Evolutionary conservation across 2,113 vertebrate genomes (phyloP), one percentile per base, ranked within the genome.

Genomic region (Myxocyprinus asiaticus): DNA sequence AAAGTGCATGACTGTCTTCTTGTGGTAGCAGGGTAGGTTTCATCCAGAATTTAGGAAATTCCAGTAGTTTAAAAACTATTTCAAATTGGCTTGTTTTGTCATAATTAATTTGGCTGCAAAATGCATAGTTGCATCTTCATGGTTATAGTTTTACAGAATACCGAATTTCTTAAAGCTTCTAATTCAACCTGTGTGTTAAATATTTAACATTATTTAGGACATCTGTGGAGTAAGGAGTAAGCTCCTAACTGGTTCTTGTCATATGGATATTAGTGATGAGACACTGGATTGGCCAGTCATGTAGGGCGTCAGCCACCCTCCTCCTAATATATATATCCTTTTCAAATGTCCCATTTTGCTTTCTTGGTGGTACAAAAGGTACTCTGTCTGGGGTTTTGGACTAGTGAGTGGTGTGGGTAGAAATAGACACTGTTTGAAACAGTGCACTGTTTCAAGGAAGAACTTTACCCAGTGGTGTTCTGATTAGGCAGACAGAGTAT

Each of bases 351-450:
- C 85, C 89, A 89, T 89, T 89, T 87, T 86, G 85, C 82, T 87
- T 83, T 87, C 80, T 86, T 85, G 83, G 86, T 84, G 50, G 85
- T 72, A 92, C 92, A 94, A 94, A 93, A 92, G 91, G 82, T 85
- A 86, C 88, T 91, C 90, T 94, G 92, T 94, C 84, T 62, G 44
- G 87, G 22, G 90, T 47, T 82, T 88, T 92, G 92, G 89, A 91
- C 87, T 87, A 89, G 86, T 83, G 78, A 88, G 85, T 81, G 82
- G 86, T 85, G 87, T 86, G 88, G 89, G 90, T 90, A 92, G 85
- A 94, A 92, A 92, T 91, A 92, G 90, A 90, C 87, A 82, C 86
- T 71, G 85, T 90, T 89, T 81, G 76, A 92, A 92, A 87, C 86
- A 68, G 90, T 86, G 83, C 83, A 87, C 88, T 87, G 87, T 84